A percentile compares a stretch with the other conserved stretches of the same genome.
Evolutionary conservation across 2,113 vertebrate species (phyloP).

Genomic region (Tenrec ecaudatus): DNA sequence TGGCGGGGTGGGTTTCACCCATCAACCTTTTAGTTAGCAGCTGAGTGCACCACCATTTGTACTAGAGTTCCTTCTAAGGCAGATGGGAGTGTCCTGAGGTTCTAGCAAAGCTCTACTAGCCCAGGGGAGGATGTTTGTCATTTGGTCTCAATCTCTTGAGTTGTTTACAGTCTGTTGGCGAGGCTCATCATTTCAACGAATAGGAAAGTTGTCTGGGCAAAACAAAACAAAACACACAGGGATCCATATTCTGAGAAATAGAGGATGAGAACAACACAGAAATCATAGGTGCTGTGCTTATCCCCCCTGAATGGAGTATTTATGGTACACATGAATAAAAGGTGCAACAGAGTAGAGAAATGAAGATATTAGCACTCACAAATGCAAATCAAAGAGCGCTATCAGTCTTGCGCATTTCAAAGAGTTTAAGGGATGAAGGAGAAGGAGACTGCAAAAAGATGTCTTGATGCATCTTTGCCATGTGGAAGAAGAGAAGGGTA

Average conservation of each 20-base stretch:
- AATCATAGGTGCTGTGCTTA: not conserved
- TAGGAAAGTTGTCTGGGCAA: not conserved
- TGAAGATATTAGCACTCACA: not conserved
- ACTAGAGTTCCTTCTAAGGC: not conserved
- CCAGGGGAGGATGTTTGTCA: not conserved
- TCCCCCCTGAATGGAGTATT: not conserved
- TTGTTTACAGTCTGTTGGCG: not conserved
- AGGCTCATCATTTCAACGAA: not conserved
- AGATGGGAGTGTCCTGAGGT: not conserved
- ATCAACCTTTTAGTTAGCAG: not conserved
- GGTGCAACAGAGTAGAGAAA: not conserved
- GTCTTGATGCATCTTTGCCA: not conserved
- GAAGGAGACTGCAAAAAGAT: not conserved
- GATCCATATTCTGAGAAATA: not conserved
- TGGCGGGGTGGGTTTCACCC: not conserved
- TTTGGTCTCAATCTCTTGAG: not conserved
- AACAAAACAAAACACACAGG: not conserved
- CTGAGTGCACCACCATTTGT: not conserved
- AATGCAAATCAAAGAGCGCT: not conserved
- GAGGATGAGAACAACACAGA: not conserved
- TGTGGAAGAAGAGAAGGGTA: not conserved
- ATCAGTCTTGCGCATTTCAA: not conserved
- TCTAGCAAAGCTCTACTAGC: not conserved
- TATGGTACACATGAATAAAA: too few species aligned
- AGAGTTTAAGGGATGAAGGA: not conserved